These are phyloP conservation scores for Parasteatoda tepidariorum DNA, from an alignment of 1,140 invertebrate species.

Conservation along the genomic window DNA sequence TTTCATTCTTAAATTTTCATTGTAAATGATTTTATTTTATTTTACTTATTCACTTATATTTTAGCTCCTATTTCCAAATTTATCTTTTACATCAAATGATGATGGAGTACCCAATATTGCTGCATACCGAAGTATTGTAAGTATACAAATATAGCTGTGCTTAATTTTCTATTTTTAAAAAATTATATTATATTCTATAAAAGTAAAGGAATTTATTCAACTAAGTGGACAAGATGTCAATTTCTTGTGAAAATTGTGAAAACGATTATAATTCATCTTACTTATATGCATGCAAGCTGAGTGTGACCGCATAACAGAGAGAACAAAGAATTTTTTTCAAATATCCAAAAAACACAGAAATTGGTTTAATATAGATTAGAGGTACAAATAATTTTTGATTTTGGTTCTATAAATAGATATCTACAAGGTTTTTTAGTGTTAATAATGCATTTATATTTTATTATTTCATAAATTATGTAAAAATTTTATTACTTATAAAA, in stretches of 20 bases:
- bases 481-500: no score
- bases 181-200: not conserved
- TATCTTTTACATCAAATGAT: slow-evolving; percentile 21
- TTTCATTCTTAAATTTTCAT: no score
- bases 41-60: not conserved
- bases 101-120: slow-evolving; percentile 16
- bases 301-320: not conserved
- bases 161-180: not conserved
- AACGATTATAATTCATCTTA: not conserved
- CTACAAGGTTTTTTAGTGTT: no score
- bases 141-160: not conserved
- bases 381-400: no score
- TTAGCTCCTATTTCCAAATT: slow-evolving; percentile 37
- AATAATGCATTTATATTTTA: no score
- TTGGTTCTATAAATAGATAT: no score
- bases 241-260: not conserved
- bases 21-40: no score
- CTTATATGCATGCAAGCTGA: not conserved
- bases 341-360: no score
- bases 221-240: not conserved
- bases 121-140: slow-evolving; percentile 51
- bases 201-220: not conserved
- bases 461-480: no score
- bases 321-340: not conserved
- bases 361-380: no score